Base-by-base conservation (phyloP, 2,888 invertebrate genomes). In the Epirrhoe tristata region DNA sequence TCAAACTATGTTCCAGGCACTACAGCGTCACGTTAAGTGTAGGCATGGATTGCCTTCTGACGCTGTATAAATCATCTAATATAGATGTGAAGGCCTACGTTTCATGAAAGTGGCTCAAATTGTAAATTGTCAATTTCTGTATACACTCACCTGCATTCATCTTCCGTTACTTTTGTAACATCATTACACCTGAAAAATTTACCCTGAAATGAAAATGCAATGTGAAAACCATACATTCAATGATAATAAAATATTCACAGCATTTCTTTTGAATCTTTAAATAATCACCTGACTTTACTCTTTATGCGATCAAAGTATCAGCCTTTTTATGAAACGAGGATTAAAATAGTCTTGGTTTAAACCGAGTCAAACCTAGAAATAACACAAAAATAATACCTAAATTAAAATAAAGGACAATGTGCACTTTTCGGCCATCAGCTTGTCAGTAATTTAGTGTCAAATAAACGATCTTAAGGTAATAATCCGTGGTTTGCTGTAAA, bases 171-270 rank as follows among this genome's bases (percentile, higher is more conserved):
- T 93, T 99, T 99, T 14, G 99, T 99, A 64, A 95, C 95, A 94
- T 99, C 99, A 78, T 96, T 96, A 93, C 99, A 99, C 77, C 84
- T 94, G 93, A 96, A 98, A 94, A 99, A 99, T 94, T 98, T 99
- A 65, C 99, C 99, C 98, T 98, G 95, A 85, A 95, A 93, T 74
- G 67, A 79, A 58, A 46, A 63, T 66, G 31, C 24, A 46, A 39
- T 48, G 57, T 62, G 56, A 66, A 39, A 54, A 14, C 16, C 14
- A 16, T 48, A 48, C 14, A 24, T 16, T 6, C 16, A 48, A 16
- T 6, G 1, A 48, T 14, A n/a, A 8, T 36, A 36, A 36, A 16
- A 55, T 8, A 6, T 36, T 14, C 3, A 14, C 36, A 36, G 10
- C 39, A 43, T n/a, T 43, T 43, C 0, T 36, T 36, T 7, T 8